Percentiles rank a stretch among this genome's conserved stretches.
phyloP scores from a whole-genome alignment of 1,140 invertebrate genomes.

The Trachelipus rathkii region DNA sequence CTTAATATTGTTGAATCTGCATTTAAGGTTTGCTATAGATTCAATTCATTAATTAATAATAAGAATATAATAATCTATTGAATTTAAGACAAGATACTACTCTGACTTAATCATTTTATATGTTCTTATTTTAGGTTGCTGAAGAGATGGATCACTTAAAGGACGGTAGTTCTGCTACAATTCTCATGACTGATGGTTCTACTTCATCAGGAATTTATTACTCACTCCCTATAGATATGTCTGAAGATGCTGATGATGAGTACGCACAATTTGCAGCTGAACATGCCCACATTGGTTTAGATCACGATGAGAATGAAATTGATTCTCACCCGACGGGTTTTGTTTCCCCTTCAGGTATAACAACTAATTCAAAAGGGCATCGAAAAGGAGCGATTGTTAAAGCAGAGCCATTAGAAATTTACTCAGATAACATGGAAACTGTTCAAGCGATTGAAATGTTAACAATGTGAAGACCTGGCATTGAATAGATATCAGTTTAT shows the following conservation, averaged over 20 bases:
- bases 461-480: neutral
- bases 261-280: neutral
- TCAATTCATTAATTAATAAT: no score
- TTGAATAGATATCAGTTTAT: no score
- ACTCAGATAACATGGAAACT: neutral
- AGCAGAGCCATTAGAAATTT: neutral
- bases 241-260: constrained; percentile 3
- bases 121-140: neutral
- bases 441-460: neutral
- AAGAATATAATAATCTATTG: no score
- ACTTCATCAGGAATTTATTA: neutral
- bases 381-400: neutral
- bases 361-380: neutral
- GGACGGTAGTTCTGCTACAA: neutral
- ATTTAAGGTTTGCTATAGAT: constrained; percentile 31
- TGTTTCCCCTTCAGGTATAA: neutral
- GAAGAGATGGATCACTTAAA: neutral
- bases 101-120: no score
- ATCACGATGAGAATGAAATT: neutral
- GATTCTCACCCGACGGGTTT: neutral
- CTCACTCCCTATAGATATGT: neutral
- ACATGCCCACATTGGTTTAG: neutral
- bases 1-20: constrained; percentile 44
- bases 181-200: neutral
- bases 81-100: no score